These are phyloP conservation scores for Polietes domitor DNA, from an alignment of 2,888 invertebrate genomes.

Conservation along the genomic window DNA sequence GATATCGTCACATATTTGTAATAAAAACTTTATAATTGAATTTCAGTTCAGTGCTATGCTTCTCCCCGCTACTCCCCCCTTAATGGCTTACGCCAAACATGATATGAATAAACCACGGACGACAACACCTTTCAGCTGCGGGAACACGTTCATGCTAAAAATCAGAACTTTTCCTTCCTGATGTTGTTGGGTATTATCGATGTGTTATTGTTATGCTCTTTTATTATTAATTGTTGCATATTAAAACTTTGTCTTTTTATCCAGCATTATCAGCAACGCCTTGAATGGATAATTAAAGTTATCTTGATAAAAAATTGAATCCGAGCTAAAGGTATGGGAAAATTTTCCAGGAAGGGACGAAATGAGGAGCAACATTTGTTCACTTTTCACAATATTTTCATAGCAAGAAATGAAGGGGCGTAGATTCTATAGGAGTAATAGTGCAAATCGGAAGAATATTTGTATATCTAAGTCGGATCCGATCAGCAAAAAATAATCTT, in stretches of 20 bases:
- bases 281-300: too few relatives aligned
- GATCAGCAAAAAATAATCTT: too few relatives aligned
- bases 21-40: constrained; percentile 66
- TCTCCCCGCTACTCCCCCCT: background rate
- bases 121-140: background rate
- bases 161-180: constrained; percentile 22
- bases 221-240: constrained; percentile 28
- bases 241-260: constrained; percentile 17
- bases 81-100: background rate
- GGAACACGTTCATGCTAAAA: constrained; percentile 13
- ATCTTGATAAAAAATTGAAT: too few relatives aligned
- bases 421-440: too few relatives aligned
- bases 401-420: too few relatives aligned
- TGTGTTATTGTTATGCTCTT: constrained; percentile 22
- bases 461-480: too few relatives aligned
- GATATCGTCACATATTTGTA: constrained; percentile 65
- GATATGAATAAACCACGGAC: background rate
- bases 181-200: constrained; percentile 15
- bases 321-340: too few relatives aligned
- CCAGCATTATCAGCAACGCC: background rate
- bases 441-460: too few relatives aligned
- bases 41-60: constrained; percentile 32
- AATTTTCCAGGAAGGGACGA: too few relatives aligned
- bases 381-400: too few relatives aligned
- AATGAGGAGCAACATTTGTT: too few relatives aligned